phyloP scores from a whole-genome alignment of 2,888 invertebrate species.

The Tupiocoris notatus region DNA sequence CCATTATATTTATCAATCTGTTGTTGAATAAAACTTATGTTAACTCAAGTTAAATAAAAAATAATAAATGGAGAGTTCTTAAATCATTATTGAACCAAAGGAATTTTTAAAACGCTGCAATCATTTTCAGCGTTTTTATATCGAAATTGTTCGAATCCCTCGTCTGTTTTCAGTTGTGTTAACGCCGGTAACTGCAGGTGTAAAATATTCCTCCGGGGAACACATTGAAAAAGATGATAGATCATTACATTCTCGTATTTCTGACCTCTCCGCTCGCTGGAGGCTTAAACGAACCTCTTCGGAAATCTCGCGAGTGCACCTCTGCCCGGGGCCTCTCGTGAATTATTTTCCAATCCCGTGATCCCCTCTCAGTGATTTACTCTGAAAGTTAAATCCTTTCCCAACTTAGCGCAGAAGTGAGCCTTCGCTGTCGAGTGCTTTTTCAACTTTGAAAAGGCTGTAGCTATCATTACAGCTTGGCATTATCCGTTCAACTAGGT shows the following conservation, averaged over 20 bases:
- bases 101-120: no score
- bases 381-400: not conserved
- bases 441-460: not conserved
- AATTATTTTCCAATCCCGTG: not conserved
- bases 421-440: not conserved
- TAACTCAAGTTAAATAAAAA: no score
- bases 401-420: not conserved
- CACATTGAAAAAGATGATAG: no score
- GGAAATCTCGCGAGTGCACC: not conserved
- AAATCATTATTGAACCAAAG: no score
- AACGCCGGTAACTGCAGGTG: no score
- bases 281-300: not conserved
- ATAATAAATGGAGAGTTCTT: no score
- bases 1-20: no score
- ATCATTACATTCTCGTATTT: not conserved
- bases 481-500: not conserved
- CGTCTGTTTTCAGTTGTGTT: no score
- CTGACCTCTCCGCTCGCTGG: not conserved
- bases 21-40: no score
- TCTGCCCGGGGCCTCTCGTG: not conserved
- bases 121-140: no score
- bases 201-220: no score
- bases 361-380: not conserved
- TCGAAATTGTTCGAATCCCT: no score
- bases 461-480: not conserved